Evolutionary conservation across 2,797 vertebrate genomes (phyloP).

Genomic region (Etheostoma perlongum): DNA sequence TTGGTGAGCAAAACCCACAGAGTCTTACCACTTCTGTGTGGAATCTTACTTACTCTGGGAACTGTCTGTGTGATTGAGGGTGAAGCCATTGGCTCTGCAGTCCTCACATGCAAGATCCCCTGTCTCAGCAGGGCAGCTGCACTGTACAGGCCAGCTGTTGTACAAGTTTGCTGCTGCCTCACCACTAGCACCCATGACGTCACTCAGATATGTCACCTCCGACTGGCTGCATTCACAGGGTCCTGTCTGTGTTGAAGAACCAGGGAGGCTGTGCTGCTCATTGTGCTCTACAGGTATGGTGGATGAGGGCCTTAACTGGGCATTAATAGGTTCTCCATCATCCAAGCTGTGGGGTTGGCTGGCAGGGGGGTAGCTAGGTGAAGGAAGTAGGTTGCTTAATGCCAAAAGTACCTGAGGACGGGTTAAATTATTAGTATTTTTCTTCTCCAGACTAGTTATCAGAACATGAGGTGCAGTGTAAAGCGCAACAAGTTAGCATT

Average conservation of each 20-base stretch:
- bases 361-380: slow-evolving; percentile 52
- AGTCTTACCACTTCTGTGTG: not conserved
- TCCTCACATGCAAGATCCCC: slow-evolving; percentile 64
- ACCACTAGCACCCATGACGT: accelerated
- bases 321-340: slow-evolving; percentile 15
- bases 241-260: not conserved
- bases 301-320: slow-evolving; percentile 11
- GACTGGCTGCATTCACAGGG: slow-evolving; percentile 81
- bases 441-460: not conserved
- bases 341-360: slow-evolving; percentile 77
- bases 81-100: slow-evolving; percentile 65
- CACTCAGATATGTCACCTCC: slow-evolving; percentile 68
- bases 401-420: slow-evolving; percentile 68
- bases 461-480: no score
- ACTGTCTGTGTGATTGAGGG: not conserved
- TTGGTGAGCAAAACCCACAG: not conserved
- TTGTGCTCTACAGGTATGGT: slow-evolving; percentile 80
- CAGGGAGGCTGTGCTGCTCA: slow-evolving; percentile 58
- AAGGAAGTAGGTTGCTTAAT: slow-evolving; percentile 70
- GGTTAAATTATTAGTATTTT: not conserved
- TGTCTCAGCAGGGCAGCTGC: slow-evolving; percentile 57
- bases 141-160: slow-evolving; percentile 72
- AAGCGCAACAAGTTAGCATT: not conserved
- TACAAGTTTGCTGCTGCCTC: slow-evolving; percentile 33
- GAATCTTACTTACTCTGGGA: slow-evolving; percentile 10